Evolutionary conservation across 2,113 vertebrate species (phyloP).

Genomic region (Otus sunia): DNA sequence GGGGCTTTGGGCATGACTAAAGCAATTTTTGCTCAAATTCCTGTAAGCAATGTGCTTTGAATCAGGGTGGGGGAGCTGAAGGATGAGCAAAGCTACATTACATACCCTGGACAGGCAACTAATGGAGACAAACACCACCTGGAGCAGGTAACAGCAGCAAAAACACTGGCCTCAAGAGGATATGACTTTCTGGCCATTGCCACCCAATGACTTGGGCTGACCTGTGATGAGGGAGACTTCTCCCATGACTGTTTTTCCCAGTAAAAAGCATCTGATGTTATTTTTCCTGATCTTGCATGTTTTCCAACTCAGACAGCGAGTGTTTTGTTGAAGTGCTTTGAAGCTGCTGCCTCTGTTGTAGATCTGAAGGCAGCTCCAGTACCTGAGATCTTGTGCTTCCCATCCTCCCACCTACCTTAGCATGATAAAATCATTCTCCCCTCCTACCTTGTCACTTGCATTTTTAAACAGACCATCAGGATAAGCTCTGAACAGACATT

Average conservation of each 20-base stretch:
- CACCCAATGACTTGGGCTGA: not conserved
- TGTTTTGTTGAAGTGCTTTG: not conserved
- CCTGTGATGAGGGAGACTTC: not conserved
- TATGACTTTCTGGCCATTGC: not conserved
- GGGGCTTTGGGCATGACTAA: not conserved
- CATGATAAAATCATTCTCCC: not conserved
- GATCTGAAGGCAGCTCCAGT: not conserved
- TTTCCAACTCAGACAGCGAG: not conserved
- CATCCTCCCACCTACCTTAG: not conserved
- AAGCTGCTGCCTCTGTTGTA: not conserved
- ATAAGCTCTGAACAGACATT: not conserved
- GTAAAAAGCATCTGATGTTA: not conserved
- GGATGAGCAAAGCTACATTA: not conserved
- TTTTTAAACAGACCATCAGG: not conserved
- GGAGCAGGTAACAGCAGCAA: not conserved
- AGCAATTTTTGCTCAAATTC: not conserved
- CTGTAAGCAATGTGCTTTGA: not conserved
- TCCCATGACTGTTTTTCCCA: fast-evolving
- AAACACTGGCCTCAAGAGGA: not conserved
- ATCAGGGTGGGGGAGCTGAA: not conserved
- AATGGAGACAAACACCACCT: not conserved
- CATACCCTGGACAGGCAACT: not conserved
- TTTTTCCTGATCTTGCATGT: fast-evolving
- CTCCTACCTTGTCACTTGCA: not conserved
- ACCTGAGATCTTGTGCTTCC: not conserved